phyloP scores from a whole-genome alignment of 2,888 invertebrate species.

The Drosophila imparisetae region DNA sequence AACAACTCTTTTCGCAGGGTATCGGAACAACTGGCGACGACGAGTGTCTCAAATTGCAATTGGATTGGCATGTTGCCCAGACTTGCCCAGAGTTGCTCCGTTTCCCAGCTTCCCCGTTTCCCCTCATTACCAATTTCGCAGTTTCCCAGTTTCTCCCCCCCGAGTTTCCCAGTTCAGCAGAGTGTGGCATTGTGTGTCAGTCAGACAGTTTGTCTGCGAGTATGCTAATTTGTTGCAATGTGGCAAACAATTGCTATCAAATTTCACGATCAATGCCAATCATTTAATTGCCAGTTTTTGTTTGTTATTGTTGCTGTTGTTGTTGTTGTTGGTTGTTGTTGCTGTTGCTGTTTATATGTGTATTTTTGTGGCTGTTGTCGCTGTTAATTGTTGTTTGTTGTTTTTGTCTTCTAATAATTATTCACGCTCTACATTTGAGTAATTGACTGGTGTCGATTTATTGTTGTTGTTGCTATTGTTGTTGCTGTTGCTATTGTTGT shows the following conservation, averaged over 20 bases:
- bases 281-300: slow-evolving; percentile 68
- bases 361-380: neutral
- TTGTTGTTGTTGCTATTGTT: slow-evolving; percentile 8
- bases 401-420: slow-evolving; percentile 58
- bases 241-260: slow-evolving; percentile 71
- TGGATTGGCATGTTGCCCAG: slow-evolving; percentile 70
- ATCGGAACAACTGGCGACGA: slow-evolving; percentile 4
- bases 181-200: slow-evolving; percentile 51
- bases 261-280: slow-evolving; percentile 78
- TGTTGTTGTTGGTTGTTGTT: slow-evolving; percentile 1
- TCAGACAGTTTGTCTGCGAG: slow-evolving; percentile 62
- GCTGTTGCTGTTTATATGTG: slow-evolving; percentile 8
- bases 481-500: slow-evolving; percentile 39
- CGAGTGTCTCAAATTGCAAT: slow-evolving; percentile 49
- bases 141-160: neutral
- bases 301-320: neutral
- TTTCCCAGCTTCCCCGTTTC: no score
- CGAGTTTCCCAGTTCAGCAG: slow-evolving; percentile 2
- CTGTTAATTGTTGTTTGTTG: slow-evolving; percentile 11
- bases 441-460: slow-evolving; percentile 40
- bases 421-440: slow-evolving; percentile 67
- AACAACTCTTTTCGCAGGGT: neutral
- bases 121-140: no score
- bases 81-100: neutral
- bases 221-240: slow-evolving; percentile 34